Conservation (phyloP, 37 sponge, comb jelly and placozoan genomes). For the Lycopodina hypogea region DNA sequence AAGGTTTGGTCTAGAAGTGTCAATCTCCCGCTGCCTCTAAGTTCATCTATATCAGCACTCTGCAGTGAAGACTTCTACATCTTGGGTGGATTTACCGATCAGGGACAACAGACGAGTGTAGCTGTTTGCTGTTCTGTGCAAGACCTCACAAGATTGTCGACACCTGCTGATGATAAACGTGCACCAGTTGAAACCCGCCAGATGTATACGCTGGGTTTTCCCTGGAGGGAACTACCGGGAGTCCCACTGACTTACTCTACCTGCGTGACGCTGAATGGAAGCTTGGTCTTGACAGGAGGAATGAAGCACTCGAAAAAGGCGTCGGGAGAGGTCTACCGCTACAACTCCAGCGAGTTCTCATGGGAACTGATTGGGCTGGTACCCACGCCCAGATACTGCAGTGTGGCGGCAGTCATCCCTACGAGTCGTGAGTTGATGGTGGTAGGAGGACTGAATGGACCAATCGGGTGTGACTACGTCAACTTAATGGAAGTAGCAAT, state of each 20-base stretch:
- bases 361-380: slow-evolving; percentile 12
- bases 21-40: background rate
- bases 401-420: background rate
- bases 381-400: background rate
- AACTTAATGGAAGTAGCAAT: background rate
- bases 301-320: background rate
- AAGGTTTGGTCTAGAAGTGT: background rate
- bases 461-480: background rate
- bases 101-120: background rate
- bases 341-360: background rate
- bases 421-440: background rate
- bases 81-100: background rate
- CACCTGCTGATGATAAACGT: too few species aligned
- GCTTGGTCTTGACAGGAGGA: slow-evolving; percentile 1
- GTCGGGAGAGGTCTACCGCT: background rate
- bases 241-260: background rate
- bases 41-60: background rate
- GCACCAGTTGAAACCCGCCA: background rate
- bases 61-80: background rate
- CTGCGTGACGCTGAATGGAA: background rate
- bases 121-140: background rate
- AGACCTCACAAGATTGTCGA: background rate
- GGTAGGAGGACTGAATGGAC: background rate
- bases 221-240: background rate
- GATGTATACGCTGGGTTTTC: background rate